These are phyloP conservation scores for Troilus luridus DNA, from an alignment of 2,888 invertebrate species.

Conservation along the genomic window DNA sequence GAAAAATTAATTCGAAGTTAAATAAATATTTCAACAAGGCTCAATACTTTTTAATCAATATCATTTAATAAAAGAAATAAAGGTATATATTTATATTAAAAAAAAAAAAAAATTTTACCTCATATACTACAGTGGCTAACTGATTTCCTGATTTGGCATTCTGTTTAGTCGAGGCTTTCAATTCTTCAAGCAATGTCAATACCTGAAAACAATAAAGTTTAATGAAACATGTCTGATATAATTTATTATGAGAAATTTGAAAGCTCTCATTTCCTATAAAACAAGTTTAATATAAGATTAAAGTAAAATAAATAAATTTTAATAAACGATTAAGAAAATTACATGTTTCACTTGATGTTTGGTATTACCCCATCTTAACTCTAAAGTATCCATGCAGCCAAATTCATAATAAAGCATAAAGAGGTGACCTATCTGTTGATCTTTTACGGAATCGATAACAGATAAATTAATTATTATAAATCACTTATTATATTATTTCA, in stretches of 20 bases:
- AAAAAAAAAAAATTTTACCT: slow-evolving; percentile 61
- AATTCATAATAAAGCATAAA: too few species aligned
- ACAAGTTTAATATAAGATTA: background rate
- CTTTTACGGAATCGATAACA: too few species aligned
- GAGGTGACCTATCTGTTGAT: too few species aligned
- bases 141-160: slow-evolving; percentile 60
- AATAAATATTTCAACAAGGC: slow-evolving; percentile 4
- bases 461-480: too few species aligned
- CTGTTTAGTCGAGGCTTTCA: slow-evolving; percentile 60
- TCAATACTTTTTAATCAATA: background rate
- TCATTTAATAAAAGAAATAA: background rate
- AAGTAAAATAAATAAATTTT: background rate
- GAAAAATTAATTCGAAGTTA: background rate
- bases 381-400: too few species aligned
- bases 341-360: background rate
- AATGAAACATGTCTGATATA: background rate
- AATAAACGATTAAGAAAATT: background rate
- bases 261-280: background rate
- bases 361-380: too few species aligned
- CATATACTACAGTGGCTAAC: slow-evolving; percentile 64
- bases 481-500: too few species aligned
- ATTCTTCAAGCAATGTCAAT: slow-evolving; percentile 61
- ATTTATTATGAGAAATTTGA: background rate
- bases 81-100: background rate
- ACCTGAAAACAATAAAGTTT: slow-evolving; percentile 60